Conservation (phyloP, 2,797 vertebrate genomes). For the Echiichthys vipera region DNA sequence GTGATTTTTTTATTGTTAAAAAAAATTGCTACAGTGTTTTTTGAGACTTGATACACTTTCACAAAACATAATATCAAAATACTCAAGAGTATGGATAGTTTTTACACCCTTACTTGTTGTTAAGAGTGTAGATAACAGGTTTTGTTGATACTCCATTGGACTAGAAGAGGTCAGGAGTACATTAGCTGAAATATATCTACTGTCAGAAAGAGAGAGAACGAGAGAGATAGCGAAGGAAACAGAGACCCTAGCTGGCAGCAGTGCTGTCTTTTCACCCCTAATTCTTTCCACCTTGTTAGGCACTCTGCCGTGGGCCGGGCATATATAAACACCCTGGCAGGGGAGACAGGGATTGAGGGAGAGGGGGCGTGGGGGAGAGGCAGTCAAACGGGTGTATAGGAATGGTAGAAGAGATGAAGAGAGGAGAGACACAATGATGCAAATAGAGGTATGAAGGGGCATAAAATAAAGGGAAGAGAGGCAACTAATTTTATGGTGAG, state of each 20-base stretch:
- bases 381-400: slow-evolving; percentile 38
- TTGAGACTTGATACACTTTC: too few species aligned
- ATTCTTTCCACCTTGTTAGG: slow-evolving; percentile 86
- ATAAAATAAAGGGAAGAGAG: slow-evolving; percentile 19
- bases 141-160: slow-evolving; percentile 64
- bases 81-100: too few species aligned
- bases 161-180: slow-evolving; percentile 74
- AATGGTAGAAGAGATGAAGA: slow-evolving; percentile 19
- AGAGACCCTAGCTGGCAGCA: slow-evolving; percentile 81
- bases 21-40: too few species aligned
- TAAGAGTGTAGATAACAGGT: slow-evolving; percentile 37
- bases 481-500: slow-evolving; percentile 31
- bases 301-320: slow-evolving; percentile 83
- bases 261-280: slow-evolving; percentile 83
- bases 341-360: slow-evolving; percentile 53
- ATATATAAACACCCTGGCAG: slow-evolving; percentile 87
- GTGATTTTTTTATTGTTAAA: too few species aligned
- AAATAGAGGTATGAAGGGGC: slow-evolving; percentile 25
- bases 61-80: too few species aligned
- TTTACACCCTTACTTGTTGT: too few species aligned
- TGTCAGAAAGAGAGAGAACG: slow-evolving; percentile 60
- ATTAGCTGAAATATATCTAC: slow-evolving; percentile 83
- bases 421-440: slow-evolving; percentile 22
- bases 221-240: slow-evolving; percentile 36
- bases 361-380: slow-evolving; percentile 30